Evolutionary conservation across 2,113 vertebrate species (phyloP), one percentile per base, ranked within the genome.

Genomic region (Todiramphus chloris): DNA sequence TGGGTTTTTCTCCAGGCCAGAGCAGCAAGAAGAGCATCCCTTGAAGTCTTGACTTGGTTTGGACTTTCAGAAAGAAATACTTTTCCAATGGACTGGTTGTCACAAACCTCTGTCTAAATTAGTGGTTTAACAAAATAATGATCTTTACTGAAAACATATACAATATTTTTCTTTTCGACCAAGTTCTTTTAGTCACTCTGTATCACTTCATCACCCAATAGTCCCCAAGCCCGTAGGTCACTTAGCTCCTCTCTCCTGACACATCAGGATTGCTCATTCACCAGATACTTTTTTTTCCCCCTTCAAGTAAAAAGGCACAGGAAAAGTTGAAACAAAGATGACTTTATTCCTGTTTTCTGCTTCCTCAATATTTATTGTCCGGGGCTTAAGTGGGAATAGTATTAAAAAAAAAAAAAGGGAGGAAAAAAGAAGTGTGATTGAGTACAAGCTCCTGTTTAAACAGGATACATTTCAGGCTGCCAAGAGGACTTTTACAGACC

Each of bases 271-370:
- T 69, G 24, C 53, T 89, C 64, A 85, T 97, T 91, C 63, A 82
- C 96, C 80, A 96, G 80, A 67, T 30, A 58, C 48, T 28, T 60
- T 82, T 53, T 64, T 63, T 58, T 14, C 33, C 14, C 28, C 33
- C 74, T 83, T 43, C 56, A 83, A 92, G 39, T 55, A 70, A 83
- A 92, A 89, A 62, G 16, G 30, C 16, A 41, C 33, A 58, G 74
- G 44, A 84, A 85, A 93, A 69, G 58, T 87, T 78, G 74, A 97
- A 97, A 98, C 95, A 97, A 98, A 97, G 93, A 90, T 95, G 9
- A 96, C 96, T 97, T 97, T 97, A 95, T 97, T 95, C 94, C 84
- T 43, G 39, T 50, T 80, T 56, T 89, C 76, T 53, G 43, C 39
- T 73, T 91, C 86, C 63, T 79, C 30, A 53, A 31, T 72, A 55